Evolutionary conservation across 2,797 vertebrate species (phyloP).

Genomic region (Lacerta bilineata): DNA sequence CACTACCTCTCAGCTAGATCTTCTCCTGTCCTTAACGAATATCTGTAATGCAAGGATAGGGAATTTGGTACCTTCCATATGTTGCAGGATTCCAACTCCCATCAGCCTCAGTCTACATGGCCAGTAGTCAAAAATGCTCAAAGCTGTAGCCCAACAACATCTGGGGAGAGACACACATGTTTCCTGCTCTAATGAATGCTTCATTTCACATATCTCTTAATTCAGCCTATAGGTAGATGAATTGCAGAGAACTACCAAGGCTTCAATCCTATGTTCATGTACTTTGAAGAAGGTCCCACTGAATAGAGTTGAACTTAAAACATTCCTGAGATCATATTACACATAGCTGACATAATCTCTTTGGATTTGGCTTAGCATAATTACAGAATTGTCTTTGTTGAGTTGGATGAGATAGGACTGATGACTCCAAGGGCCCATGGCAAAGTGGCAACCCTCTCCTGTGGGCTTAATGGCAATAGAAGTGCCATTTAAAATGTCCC

Average conservation of each 20-base stretch:
- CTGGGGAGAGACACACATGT: no score
- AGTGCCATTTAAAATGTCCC: not conserved
- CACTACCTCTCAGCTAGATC: not conserved
- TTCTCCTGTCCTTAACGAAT: not conserved
- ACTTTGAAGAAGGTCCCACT: not conserved
- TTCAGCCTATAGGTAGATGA: not conserved
- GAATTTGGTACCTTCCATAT: not conserved
- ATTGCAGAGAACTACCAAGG: not conserved
- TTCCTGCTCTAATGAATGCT: not conserved
- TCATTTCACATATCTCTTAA: not conserved
- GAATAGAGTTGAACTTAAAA: not conserved
- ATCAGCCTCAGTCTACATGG: no score
- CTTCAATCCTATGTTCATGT: not conserved
- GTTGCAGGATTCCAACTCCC: not conserved
- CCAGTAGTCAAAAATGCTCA: not conserved
- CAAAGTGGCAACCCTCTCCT: not conserved
- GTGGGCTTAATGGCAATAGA: not conserved
- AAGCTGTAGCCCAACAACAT: not conserved
- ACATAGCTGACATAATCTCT: not conserved
- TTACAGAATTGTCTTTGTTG: not conserved
- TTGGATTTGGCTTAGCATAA: not conserved
- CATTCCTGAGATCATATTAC: not conserved
- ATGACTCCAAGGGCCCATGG: not conserved
- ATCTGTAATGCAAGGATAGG: not conserved
- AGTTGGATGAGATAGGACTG: not conserved